Conservation (phyloP, 2,113 vertebrate genomes). For the Puffinus mauretanicus region DNA sequence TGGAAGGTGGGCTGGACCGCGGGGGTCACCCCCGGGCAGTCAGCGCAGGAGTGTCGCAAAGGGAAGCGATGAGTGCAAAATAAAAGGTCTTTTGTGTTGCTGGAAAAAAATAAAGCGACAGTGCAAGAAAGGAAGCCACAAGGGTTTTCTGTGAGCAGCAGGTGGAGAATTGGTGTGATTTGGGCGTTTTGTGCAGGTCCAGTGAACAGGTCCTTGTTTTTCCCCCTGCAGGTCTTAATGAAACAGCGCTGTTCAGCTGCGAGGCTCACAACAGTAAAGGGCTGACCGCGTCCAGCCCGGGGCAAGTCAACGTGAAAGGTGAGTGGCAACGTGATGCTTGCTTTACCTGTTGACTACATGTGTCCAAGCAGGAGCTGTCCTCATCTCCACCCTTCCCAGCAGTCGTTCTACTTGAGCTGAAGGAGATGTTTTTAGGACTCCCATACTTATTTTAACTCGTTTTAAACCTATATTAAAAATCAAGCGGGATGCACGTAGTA, state of each 20-base stretch:
- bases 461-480: background rate
- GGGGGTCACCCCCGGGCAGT: background rate
- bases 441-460: background rate
- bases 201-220: background rate
- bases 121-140: background rate
- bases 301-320: conserved; percentile 92
- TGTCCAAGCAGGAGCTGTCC: background rate
- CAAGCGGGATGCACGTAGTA: fast-evolving
- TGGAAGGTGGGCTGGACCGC: background rate
- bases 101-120: background rate
- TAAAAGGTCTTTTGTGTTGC: background rate
- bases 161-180: background rate
- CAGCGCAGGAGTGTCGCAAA: fast-evolving
- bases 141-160: background rate
- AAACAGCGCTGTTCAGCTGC: conserved; percentile 84
- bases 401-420: background rate
- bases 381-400: background rate
- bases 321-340: background rate
- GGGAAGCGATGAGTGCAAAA: background rate
- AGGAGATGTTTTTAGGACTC: background rate
- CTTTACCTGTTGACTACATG: background rate
- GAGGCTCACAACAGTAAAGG: conserved; percentile 90
- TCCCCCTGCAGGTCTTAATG: conserved; percentile 74
- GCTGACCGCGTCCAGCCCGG: conserved; percentile 81
- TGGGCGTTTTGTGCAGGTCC: background rate